Evolutionary conservation across 2,797 vertebrate species (phyloP), one percentile per base, ranked within the genome.

Genomic region (Xyrichtys novacula): DNA sequence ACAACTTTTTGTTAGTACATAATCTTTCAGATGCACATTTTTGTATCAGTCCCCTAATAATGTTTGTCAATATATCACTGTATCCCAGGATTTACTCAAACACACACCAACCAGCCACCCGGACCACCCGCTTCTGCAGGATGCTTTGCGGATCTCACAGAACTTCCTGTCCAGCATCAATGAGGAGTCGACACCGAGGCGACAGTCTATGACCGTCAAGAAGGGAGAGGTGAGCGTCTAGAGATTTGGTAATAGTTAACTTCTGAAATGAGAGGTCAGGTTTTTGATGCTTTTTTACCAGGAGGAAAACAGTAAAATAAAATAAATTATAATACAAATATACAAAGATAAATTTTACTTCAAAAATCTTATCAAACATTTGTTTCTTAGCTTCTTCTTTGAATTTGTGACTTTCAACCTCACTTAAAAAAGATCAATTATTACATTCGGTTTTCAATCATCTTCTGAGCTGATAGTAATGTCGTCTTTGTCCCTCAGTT

Each of bases 81-180:
- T 77, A 1, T 14, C 43, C 12, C 40, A 99, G 98, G 98, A 99
- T 78, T 84, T 99, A 81, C 93, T 99, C 53, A 99, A 99, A 78
- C 98, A 99, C 93, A 99, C 98, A 0, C 98, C 98, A 0, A 75
- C 88, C 64, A 93, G 95, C 84, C 98, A 99, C 85, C 97, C 96
- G 0, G 98, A 99, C 88, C 93, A 97, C 74, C 91, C 96, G 0
- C 93, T 98, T 29, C 94, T 99, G 43, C 97, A 98, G 88, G 98
- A 99, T 0, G 98, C 98, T 5, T 89, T 99, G 59, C 92, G 97
- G 6, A 99, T 99, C 91, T 99, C 98, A 0, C 98, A 99, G 92
- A 99, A 98, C 92, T 99, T 99, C 90, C 90, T 99, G 74, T 99
- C 98, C 75, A 98, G 97, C 91, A 98, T 99, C 92, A 99, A 99